Evolutionary conservation across 2,888 invertebrate genomes (phyloP).

Genomic region (Gryllus longicercus): DNA sequence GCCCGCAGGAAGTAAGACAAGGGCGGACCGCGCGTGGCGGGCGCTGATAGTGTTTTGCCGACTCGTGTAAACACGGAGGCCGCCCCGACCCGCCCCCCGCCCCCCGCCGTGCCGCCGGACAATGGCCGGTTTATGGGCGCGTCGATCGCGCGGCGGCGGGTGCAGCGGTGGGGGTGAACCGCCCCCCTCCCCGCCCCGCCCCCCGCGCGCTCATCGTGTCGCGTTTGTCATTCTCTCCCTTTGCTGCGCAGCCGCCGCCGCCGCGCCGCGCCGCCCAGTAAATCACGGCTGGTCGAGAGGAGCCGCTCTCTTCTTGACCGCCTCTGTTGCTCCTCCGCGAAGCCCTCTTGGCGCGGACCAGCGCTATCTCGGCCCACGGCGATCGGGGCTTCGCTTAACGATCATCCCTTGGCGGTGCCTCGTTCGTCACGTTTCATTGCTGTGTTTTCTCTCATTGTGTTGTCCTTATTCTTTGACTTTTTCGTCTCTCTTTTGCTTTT

Average conservation of each 20-base stretch:
- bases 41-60: conserved; percentile 4
- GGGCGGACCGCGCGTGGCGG: neutral
- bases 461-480: too few relatives aligned
- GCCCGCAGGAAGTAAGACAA: neutral
- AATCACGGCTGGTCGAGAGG: neutral
- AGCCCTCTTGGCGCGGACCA: too few relatives aligned
- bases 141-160: neutral
- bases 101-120: neutral
- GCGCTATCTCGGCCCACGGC: too few relatives aligned
- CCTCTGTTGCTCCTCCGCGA: too few relatives aligned
- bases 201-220: neutral
- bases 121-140: neutral
- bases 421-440: too few relatives aligned
- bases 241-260: neutral
- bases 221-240: neutral
- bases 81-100: neutral
- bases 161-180: neutral
- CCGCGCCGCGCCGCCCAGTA: neutral
- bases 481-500: too few relatives aligned
- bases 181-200: neutral
- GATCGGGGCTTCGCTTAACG: too few relatives aligned
- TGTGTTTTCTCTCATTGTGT: too few relatives aligned
- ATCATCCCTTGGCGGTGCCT: too few relatives aligned
- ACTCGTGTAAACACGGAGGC: neutral
- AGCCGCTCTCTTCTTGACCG: too few relatives aligned